Base-by-base conservation (phyloP, 1,140 invertebrate genomes). In the Aporrectodea caliginosa region DNA sequence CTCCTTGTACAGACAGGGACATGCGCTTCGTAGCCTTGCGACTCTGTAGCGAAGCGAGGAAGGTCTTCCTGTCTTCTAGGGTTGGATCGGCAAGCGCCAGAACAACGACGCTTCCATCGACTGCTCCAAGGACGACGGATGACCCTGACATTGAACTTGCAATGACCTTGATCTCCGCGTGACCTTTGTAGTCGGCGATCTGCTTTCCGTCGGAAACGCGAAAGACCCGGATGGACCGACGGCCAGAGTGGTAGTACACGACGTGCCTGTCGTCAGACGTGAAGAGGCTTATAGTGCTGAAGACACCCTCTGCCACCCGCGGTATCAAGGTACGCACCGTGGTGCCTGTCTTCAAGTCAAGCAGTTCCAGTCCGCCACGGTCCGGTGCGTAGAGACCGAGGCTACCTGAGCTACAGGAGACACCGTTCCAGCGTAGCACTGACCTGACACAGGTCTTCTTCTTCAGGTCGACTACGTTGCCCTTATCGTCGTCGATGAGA, bases 261-360 rank as follows among this genome's bases (percentile, higher is more conserved):
- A 98, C 96, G 84, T 99, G 98, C 83, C 96, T 93, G 84, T 98
- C 95, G 14, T 93, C 96, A 81, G 93, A 92, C 58, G 95, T 98
- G 86, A 99, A 99, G 89, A 94, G 92, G 73, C 94, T 95, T 82
- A 96, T 94, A 31, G 98, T 95, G 16, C 93, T 95, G 86, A 98
- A 98, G 0, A 99, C 96, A 1, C 97, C 97, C 89, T 99, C 97
- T 6, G 96, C 96, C 0, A 98, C 88, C 78, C 88, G 85, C 22
- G 94, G 94, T 80, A 98, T 96, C 73, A 96, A 93, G 0, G 93
- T 95, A 85, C 93, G 92, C 0, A 94, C 92, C 0, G 91, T 88
- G 91, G 88, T 94, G 92, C 87, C 94, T 72, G 81, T 82, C 82
- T 86, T 89, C 75, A 88, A 78, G 58, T 88, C 86, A 32, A 89